Percentiles rank a stretch among this genome's conserved stretches.
Evolutionary conservation across 2,113 vertebrate genomes (phyloP).

Genomic region (Trachemys scripta): DNA sequence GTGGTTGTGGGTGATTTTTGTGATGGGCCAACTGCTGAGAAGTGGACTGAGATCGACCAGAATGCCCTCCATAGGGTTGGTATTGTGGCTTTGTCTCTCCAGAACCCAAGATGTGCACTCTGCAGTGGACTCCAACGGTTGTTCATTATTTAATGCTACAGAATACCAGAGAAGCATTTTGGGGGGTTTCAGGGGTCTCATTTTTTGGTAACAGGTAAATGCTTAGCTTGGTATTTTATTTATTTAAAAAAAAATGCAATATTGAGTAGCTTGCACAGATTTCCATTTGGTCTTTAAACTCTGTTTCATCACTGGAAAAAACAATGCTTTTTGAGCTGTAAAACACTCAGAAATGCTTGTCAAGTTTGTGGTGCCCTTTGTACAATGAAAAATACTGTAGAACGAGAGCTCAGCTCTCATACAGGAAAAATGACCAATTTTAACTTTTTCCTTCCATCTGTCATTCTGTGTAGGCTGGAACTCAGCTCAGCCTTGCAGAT

Average conservation of each 20-base stretch:
- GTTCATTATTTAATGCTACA: not conserved
- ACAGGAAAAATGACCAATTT: not conserved
- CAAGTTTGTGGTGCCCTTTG: not conserved
- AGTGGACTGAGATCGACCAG: not conserved
- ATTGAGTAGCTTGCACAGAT: not conserved
- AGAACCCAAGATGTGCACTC: not conserved
- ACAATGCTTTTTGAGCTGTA: not conserved
- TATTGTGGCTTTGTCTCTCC: not conserved
- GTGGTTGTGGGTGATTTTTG: not conserved
- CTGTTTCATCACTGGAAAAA: not conserved
- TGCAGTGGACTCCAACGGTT: not conserved
- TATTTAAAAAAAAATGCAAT: not conserved
- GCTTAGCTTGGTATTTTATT: not conserved
- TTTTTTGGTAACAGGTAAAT: not conserved
- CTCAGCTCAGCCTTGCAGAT: conserved; percentile 84
- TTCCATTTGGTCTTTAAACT: not conserved
- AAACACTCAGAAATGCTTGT: not conserved
- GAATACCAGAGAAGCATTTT: not conserved
- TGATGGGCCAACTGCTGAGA: conserved; percentile 16
- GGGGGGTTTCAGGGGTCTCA: accelerated
- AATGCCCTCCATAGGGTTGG: not conserved
- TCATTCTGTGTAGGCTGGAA: conserved; percentile 78
- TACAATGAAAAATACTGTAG: not conserved
- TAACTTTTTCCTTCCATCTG: not conserved
- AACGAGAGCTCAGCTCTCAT: not conserved